These are phyloP conservation scores for crab-eating macaque (Macaca fascicularis) DNA, from an alignment of 2,113 vertebrate species.

Conservation along the genomic window DNA sequence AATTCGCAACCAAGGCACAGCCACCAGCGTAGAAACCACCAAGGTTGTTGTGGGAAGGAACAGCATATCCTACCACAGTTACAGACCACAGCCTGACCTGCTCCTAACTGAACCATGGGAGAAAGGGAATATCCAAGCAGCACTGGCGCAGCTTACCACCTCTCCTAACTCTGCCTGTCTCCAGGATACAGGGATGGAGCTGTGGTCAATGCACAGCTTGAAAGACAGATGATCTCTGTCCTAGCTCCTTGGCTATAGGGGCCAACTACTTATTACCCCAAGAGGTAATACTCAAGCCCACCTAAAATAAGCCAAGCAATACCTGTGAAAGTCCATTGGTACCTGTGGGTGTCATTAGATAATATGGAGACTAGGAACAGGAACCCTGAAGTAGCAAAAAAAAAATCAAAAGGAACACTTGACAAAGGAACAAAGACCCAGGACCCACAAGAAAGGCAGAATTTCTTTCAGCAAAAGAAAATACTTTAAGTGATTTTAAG, in stretches of 20 bases:
- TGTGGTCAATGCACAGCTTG: neutral
- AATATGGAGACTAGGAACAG: neutral
- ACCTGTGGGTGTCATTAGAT: too few relatives aligned
- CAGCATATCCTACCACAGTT: rapidly evolving
- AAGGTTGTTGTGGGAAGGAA: neutral
- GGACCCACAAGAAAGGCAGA: neutral
- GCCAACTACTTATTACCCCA: neutral
- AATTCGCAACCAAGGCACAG: neutral
- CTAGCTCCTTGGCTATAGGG: neutral
- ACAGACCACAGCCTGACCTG: neutral
- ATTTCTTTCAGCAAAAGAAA: neutral
- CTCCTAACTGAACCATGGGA: rapidly evolving
- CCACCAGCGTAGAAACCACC: neutral
- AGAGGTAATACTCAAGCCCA: neutral
- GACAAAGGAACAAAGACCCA: neutral
- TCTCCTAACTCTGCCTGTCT: too few relatives aligned
- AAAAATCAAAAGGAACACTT: neutral
- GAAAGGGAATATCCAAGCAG: neutral
- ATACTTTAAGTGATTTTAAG: neutral
- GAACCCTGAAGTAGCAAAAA: neutral
- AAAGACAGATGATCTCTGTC: neutral
- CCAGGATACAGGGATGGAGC: neutral
- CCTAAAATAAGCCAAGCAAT: neutral
- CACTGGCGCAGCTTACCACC: rapidly evolving
- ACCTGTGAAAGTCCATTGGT: neutral